These are phyloP conservation scores for Temnothorax ravouxi DNA, from an alignment of 2,888 invertebrate genomes.

Conservation along the genomic window DNA sequence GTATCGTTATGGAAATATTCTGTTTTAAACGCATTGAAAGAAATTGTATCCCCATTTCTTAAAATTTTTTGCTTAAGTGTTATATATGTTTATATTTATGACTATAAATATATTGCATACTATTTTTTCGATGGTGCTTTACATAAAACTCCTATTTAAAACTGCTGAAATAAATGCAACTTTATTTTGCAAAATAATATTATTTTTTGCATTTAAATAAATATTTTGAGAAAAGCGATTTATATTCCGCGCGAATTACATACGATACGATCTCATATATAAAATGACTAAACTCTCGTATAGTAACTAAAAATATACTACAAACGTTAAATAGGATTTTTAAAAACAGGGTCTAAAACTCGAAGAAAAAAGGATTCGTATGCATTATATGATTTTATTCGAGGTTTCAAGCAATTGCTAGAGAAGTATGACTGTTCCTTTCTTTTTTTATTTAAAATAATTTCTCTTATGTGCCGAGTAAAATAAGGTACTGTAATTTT, in stretches of 20 bases:
- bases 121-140: not conserved
- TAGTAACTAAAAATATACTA: slow-evolving; percentile 16
- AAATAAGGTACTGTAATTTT: not conserved
- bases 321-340: not conserved
- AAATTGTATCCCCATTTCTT: not conserved
- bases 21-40: not conserved
- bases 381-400: not conserved
- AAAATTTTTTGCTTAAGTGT: not conserved
- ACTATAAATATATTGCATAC: slow-evolving; percentile 3
- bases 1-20: not conserved
- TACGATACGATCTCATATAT: not conserved
- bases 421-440: not conserved
- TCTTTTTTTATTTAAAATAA: not conserved
- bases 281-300: not conserved
- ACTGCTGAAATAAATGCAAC: not conserved
- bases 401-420: not conserved
- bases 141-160: slow-evolving; percentile 15
- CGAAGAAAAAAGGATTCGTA: not conserved
- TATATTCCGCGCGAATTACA: not conserved
- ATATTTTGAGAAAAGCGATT: slow-evolving; percentile 17
- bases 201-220: slow-evolving; percentile 19
- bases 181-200: slow-evolving; percentile 2
- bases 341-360: not conserved
- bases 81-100: not conserved
- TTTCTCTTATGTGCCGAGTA: not conserved